A percentile compares a stretch with the other conserved stretches of the same genome.
Evolutionary conservation across 2,113 vertebrate genomes (phyloP).

Genomic region (Cygnus atratus): DNA sequence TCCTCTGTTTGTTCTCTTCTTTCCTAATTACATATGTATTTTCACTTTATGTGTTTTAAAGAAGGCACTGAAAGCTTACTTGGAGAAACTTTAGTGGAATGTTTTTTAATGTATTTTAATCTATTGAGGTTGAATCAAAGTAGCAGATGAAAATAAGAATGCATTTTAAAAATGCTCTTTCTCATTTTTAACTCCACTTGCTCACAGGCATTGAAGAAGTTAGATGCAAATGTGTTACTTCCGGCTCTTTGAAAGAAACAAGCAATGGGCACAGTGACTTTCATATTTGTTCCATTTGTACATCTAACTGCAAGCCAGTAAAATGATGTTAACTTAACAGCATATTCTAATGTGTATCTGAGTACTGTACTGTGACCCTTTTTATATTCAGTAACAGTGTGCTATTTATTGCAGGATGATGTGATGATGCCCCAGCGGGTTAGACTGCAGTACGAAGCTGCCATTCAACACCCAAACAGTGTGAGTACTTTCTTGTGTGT

Average conservation of each 20-base stretch:
- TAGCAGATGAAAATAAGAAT: not conserved
- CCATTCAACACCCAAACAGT: conserved; percentile 76
- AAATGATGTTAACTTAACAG: conserved; percentile 50
- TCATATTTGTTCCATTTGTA: conserved; percentile 16
- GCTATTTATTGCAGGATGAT: conserved; percentile 85
- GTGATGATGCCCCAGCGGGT: conserved; percentile 93
- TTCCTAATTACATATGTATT: not conserved
- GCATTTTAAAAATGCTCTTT: not conserved
- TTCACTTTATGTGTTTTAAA: not conserved
- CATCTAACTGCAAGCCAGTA: conserved; percentile 35
- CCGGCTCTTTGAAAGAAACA: not conserved
- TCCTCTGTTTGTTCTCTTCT: not conserved
- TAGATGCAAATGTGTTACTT: not conserved
- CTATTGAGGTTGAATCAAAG: not conserved
- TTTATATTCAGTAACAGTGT: conserved; percentile 41
- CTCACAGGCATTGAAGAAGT: not conserved
- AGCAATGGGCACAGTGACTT: not conserved
- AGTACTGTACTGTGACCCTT: conserved; percentile 19
- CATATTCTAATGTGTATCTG: not conserved
- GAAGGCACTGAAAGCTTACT: not conserved
- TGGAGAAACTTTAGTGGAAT: not conserved
- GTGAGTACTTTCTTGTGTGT: conserved; percentile 78
- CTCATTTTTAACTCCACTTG: not conserved
- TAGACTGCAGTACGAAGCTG: conserved; percentile 83
- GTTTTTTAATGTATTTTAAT: not conserved